Percentiles rank a stretch among this genome's conserved stretches.
Conservation (phyloP, 2,888 invertebrate genomes). For the Trissolcus brochymenae region DNA sequence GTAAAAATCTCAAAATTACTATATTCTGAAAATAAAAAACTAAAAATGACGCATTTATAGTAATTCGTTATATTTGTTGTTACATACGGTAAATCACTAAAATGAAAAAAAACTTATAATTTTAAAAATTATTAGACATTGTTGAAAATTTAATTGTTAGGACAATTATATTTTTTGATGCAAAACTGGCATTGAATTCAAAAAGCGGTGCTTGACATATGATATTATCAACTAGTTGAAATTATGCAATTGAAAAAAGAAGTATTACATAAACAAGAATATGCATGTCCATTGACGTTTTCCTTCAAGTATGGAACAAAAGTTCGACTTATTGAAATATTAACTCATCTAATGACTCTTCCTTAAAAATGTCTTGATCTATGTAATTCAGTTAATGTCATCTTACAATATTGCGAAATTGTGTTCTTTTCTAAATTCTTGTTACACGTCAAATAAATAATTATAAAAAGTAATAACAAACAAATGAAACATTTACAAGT, state of each 20-base stretch:
- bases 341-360: slow-evolving; percentile 22
- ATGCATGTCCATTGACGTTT: slow-evolving; percentile 25
- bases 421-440: no score
- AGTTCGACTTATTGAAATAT: slow-evolving; percentile 19
- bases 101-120: no score
- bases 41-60: no score
- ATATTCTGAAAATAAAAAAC: no score
- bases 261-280: slow-evolving; percentile 26
- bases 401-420: no score
- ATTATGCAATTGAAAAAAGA: slow-evolving; percentile 29
- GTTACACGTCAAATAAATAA: no score
- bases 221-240: slow-evolving; percentile 19
- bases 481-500: not conserved
- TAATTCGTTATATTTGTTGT: no score
- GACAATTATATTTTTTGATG: not conserved
- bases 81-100: no score
- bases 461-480: not conserved
- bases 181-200: not conserved
- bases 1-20: no score
- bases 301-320: slow-evolving; percentile 17
- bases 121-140: no score
- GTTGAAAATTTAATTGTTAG: no score
- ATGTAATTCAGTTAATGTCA: slow-evolving; percentile 6
- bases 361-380: slow-evolving; percentile 1
- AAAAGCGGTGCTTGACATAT: not conserved